phyloP scores from a whole-genome alignment of 37 sponge, comb jelly and placozoan species.

The Mnemiopsis leidyi region DNA sequence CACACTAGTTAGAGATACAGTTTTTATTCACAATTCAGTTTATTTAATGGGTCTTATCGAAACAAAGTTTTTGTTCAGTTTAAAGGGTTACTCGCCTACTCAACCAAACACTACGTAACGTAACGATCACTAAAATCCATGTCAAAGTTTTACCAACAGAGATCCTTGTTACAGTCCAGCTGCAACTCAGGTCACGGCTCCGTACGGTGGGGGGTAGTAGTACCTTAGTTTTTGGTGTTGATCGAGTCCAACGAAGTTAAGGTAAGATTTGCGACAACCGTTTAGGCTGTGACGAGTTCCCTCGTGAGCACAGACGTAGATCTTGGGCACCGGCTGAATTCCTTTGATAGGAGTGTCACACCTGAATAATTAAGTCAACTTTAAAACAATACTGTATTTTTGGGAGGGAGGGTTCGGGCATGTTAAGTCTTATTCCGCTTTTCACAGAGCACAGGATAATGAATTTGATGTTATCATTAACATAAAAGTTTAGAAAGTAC shows the following conservation, averaged over 20 bases:
- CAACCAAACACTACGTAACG: not conserved
- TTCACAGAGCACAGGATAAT: too few species aligned
- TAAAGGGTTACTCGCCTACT: not conserved
- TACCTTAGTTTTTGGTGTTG: conserved; percentile 66
- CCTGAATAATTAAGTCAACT: not conserved
- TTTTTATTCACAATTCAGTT: not conserved
- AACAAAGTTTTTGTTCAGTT: not conserved
- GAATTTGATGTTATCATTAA: too few species aligned
- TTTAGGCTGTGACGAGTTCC: conserved; percentile 50
- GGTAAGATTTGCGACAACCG: conserved; percentile 62
- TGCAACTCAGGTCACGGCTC: not conserved
- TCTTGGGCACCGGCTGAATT: conserved; percentile 57
- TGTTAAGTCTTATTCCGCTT: too few species aligned
- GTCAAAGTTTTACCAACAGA: not conserved
- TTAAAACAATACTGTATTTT: too few species aligned
- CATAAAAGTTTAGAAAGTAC: too few species aligned
- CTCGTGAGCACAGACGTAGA: conserved; percentile 59
- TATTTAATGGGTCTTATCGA: not conserved
- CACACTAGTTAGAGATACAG: not conserved
- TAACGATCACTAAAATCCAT: not conserved
- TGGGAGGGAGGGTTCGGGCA: not conserved
- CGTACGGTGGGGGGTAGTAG: not conserved
- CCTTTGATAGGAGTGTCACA: conserved; percentile 63
- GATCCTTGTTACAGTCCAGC: not conserved
- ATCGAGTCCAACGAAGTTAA: conserved; percentile 37